Conservation (phyloP, 2,888 invertebrate genomes). For the Biston stratarius region DNA sequence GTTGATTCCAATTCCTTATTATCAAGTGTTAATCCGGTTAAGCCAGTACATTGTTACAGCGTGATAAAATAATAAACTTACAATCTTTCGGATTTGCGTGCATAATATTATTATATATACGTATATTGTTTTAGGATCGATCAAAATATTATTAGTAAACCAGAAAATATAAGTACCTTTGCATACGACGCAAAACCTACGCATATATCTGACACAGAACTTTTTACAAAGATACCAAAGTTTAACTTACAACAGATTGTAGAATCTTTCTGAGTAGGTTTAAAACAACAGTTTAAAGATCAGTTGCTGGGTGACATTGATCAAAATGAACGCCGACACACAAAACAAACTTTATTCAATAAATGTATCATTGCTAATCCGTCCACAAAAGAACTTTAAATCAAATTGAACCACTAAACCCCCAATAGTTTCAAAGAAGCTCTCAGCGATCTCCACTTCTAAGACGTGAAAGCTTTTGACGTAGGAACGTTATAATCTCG, state of each 20-base stretch:
- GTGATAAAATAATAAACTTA: no score
- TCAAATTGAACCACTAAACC: slow-evolving; percentile 17
- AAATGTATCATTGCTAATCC: slow-evolving; percentile 11
- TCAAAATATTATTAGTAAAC: no score
- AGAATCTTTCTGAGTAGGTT: background rate
- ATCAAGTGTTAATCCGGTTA: no score
- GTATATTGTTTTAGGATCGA: no score
- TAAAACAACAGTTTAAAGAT: background rate
- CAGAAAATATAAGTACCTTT: no score
- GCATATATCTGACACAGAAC: no score
- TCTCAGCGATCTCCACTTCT: slow-evolving; percentile 10
- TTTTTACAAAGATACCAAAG: no score
- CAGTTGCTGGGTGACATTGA: background rate
- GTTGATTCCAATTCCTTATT: no score
- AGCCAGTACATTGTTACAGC: no score
- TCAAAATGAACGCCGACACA: background rate
- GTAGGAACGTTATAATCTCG: slow-evolving; percentile 31
- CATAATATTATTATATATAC: no score
- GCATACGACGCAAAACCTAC: no score
- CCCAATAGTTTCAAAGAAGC: slow-evolving; percentile 13
- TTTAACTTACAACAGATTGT: background rate
- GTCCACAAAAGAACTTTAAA: slow-evolving; percentile 18
- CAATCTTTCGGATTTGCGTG: no score
- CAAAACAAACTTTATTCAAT: background rate
- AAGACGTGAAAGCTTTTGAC: slow-evolving; percentile 26